phyloP scores from a whole-genome alignment of 2,888 invertebrate species.

The Operophtera brumata region DNA sequence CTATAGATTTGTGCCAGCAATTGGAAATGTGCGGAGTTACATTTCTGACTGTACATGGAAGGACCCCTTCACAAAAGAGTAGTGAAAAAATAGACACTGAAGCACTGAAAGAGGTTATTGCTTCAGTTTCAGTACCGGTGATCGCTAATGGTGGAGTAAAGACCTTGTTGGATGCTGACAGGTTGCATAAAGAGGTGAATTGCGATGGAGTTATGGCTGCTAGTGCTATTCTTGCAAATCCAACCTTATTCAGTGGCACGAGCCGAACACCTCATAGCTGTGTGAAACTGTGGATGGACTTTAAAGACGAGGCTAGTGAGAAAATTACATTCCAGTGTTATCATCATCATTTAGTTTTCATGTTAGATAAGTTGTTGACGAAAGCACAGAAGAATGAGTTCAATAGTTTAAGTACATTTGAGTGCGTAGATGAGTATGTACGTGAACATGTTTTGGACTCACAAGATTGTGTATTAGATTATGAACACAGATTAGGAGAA shows the following conservation, averaged over 20 bases:
- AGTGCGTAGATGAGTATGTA: conserved; percentile 86
- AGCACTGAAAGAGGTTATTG: conserved; percentile 86
- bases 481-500: conserved; percentile 45
- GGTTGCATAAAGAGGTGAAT: conserved; percentile 83
- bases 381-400: conserved; percentile 88
- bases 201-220: conserved; percentile 96
- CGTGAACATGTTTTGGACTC: conserved; percentile 76
- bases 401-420: conserved; percentile 86
- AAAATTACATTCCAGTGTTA: conserved; percentile 90
- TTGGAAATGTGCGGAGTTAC: conserved; percentile 92
- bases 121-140: conserved; percentile 88
- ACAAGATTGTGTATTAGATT: conserved; percentile 38
- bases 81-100: conserved; percentile 86
- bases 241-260: conserved; percentile 90
- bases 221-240: conserved; percentile 93
- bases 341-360: conserved; percentile 97
- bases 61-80: conserved; percentile 90
- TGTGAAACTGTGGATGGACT: conserved; percentile 89
- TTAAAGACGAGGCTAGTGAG: conserved; percentile 82
- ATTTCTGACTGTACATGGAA: conserved; percentile 94
- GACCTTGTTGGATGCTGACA: conserved; percentile 85
- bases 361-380: conserved; percentile 91
- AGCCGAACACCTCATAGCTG: conserved; percentile 86
- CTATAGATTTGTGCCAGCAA: conserved; percentile 89
- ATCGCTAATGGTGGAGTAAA: conserved; percentile 96